These are phyloP conservation scores for Anarhynchus alexandrinus DNA, from an alignment of 2,113 vertebrate species.

Conservation along the genomic window DNA sequence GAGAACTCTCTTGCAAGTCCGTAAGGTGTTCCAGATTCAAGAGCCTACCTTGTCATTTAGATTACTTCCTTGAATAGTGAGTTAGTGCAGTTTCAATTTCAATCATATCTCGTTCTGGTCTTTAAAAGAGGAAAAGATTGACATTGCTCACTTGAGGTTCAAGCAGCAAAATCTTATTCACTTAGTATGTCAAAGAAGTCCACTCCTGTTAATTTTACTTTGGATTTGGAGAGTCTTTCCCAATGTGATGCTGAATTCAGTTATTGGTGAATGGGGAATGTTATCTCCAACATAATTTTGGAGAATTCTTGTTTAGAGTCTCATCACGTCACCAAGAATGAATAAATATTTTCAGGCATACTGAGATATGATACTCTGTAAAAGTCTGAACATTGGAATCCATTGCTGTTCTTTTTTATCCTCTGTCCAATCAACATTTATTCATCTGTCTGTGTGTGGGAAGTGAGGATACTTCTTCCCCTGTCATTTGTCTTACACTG, in stretches of 20 bases:
- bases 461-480: constrained; percentile 2
- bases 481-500: neutral
- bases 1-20: neutral
- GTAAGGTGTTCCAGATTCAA: neutral
- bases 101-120: neutral
- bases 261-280: neutral
- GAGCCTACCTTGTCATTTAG: neutral
- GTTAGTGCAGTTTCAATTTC: neutral
- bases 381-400: neutral
- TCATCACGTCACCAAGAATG: neutral
- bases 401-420: neutral
- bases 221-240: neutral
- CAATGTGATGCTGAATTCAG: neutral
- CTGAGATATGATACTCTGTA: neutral
- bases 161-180: neutral
- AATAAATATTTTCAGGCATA: neutral
- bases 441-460: constrained; percentile 2
- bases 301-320: neutral
- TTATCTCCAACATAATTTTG: neutral
- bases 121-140: neutral
- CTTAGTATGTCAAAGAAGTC: neutral
- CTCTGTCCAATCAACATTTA: neutral
- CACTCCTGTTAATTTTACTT: neutral
- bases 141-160: neutral
- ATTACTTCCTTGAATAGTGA: neutral